Evolutionary conservation across 2,888 invertebrate species (phyloP), one percentile per base, ranked within the genome.

Genomic region (Laspeyria flexula): DNA sequence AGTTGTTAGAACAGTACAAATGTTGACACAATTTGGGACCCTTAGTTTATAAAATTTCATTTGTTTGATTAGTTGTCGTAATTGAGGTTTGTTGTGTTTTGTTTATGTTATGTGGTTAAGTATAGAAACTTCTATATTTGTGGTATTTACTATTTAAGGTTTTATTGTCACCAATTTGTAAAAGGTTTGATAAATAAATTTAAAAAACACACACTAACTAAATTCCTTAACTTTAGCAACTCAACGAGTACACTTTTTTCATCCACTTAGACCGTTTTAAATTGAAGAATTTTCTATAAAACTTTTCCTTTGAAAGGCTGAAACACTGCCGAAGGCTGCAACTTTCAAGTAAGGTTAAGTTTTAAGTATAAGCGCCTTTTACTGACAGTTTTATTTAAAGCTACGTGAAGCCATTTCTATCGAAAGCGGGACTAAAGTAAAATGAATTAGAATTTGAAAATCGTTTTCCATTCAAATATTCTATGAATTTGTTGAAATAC

Each of bases 381-480:
- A 45, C 51, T 42, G 49, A 52, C 59, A 59, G 55, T 54, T 67
- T 59, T 67, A 64, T 61, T 64, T 52, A 40, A 52, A 67, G 35
- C 25, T 27, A 46, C 27, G 27, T 37, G 50, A 41, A 52, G 49
- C n/a, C 54, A 53, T 60, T 63, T 48, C 16, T 34, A 52, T 35
- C 30, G 15, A 39, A 40, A 2, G 27, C 16, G 25, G 41, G 39
- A 35, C 5, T 18, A 42, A 18, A 21, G 35, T 16, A 44, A 51
- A 62, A 52, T 15, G 25, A 53, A 30, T 42, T 52, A 61, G 50
- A 52, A 55, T 38, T 40, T 34, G 25, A 47, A 30, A 39, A 7
- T 4, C 1, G 7, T 12, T 18, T 5, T 31, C 23, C 29, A 21
- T 31, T 5, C 7, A 21, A 5, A 5, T 3, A 1, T 12, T 31